Conservation (phyloP, 2,888 invertebrate genomes). For the Pediacus dermestoides region DNA sequence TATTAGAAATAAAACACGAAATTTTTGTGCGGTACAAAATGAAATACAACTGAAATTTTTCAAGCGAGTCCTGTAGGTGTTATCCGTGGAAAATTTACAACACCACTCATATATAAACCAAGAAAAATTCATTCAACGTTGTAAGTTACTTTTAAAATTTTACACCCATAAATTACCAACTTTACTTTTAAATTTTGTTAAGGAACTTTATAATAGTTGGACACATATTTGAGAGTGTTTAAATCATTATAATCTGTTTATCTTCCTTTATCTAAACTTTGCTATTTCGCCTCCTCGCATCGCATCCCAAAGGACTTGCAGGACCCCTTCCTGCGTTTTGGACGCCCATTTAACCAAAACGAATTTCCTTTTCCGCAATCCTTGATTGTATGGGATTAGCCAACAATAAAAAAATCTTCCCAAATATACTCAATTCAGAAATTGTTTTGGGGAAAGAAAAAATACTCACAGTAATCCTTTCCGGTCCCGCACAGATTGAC, state of each 20-base stretch:
- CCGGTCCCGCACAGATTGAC: no score
- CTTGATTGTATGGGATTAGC: no score
- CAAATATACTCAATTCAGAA: no score
- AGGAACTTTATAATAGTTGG: slow-evolving; percentile 40
- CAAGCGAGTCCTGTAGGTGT: no score
- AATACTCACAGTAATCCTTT: no score
- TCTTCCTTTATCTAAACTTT: slow-evolving; percentile 46
- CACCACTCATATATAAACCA: no score
- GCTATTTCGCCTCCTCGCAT: slow-evolving; percentile 42
- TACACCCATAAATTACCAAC: slow-evolving; percentile 20
- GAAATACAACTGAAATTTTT: no score
- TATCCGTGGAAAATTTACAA: no score
- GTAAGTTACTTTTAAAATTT: slow-evolving; percentile 16
- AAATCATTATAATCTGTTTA: slow-evolving; percentile 48
- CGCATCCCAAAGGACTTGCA: slow-evolving; percentile 35
- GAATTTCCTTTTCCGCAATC: slow-evolving; percentile 21
- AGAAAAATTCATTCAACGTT: slow-evolving; percentile 15
- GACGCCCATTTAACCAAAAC: slow-evolving; percentile 30
- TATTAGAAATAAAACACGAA: no score
- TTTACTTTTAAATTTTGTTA: slow-evolving; percentile 40
- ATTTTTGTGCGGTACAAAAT: no score
- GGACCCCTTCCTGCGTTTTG: slow-evolving; percentile 31
- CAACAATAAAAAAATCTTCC: no score
- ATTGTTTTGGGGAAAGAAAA: no score
- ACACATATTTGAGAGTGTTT: slow-evolving; percentile 44